Evolutionary conservation across 2,888 invertebrate genomes (phyloP).

Genomic region (Gibbula magus): DNA sequence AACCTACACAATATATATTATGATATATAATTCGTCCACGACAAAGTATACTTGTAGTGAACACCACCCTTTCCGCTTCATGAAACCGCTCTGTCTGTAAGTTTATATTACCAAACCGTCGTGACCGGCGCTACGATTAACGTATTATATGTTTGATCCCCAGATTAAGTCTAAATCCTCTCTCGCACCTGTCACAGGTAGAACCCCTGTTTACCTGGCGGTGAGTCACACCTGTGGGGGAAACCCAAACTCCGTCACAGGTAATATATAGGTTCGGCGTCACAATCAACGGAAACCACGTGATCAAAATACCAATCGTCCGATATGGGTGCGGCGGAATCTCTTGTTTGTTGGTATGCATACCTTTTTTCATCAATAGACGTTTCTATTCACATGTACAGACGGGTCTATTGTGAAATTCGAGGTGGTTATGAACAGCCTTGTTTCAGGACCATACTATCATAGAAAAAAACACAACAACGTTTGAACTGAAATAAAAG

Average conservation of each 20-base stretch:
- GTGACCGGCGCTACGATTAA: neutral
- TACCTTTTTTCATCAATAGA: neutral
- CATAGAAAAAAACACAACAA: no score
- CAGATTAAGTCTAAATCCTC: neutral
- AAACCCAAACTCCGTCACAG: constrained; percentile 1
- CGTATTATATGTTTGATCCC: no score
- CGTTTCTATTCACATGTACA: no score
- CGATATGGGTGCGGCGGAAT: constrained; percentile 5
- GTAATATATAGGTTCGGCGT: neutral
- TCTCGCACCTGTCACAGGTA: neutral
- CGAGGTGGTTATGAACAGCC: neutral
- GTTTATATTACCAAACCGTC: neutral
- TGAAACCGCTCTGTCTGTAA: no score
- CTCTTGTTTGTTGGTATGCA: neutral
- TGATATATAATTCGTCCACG: no score
- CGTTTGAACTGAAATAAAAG: no score
- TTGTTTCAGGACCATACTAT: neutral
- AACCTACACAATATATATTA: no score
- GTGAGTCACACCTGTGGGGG: neutral
- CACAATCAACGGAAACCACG: neutral
- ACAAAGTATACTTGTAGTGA: neutral
- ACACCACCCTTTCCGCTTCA: neutral
- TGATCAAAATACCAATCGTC: neutral
- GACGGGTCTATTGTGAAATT: neutral
- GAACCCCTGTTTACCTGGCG: neutral